These are phyloP conservation scores for Sylvia borin DNA, from an alignment of 2,797 vertebrate genomes.

Conservation along the genomic window DNA sequence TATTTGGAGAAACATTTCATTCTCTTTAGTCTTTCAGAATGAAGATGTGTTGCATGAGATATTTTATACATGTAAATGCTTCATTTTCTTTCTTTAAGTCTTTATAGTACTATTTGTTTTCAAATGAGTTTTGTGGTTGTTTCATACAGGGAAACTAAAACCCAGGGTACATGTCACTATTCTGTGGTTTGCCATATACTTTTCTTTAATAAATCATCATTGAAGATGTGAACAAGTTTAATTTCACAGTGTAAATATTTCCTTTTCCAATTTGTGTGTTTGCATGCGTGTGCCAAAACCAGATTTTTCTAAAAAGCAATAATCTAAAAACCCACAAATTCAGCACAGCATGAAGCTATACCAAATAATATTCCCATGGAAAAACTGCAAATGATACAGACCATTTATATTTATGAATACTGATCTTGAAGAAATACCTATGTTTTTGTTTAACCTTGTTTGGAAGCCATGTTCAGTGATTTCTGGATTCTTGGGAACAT, in stretches of 20 bases:
- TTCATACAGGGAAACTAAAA: constrained; percentile 32
- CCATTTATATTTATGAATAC: constrained; percentile 42
- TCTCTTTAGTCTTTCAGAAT: constrained; percentile 52
- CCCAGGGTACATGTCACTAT: neutral
- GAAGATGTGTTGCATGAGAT: constrained; percentile 58
- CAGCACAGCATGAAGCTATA: neutral
- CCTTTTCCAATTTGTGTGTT: constrained; percentile 42
- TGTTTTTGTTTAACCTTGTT: constrained; percentile 2
- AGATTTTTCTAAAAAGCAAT: constrained; percentile 40
- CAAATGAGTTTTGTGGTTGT: constrained; percentile 55
- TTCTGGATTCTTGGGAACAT: constrained; percentile 10
- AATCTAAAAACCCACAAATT: constrained; percentile 22
- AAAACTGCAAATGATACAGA: neutral
- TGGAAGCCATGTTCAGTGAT: neutral
- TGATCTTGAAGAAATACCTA: neutral
- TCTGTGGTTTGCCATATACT: constrained; percentile 8
- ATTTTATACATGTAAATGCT: constrained; percentile 68
- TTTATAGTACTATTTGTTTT: constrained; percentile 67
- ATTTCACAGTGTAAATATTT: constrained; percentile 59
- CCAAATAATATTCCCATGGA: constrained; percentile 18
- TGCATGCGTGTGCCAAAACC: constrained; percentile 16
- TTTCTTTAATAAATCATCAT: constrained; percentile 43
- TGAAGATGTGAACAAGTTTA: constrained; percentile 56
- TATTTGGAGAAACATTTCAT: constrained; percentile 51
- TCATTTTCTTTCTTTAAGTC: constrained; percentile 58